phyloP scores from a whole-genome alignment of 2,113 vertebrate genomes.

The Chaenocephalus aceratus region DNA sequence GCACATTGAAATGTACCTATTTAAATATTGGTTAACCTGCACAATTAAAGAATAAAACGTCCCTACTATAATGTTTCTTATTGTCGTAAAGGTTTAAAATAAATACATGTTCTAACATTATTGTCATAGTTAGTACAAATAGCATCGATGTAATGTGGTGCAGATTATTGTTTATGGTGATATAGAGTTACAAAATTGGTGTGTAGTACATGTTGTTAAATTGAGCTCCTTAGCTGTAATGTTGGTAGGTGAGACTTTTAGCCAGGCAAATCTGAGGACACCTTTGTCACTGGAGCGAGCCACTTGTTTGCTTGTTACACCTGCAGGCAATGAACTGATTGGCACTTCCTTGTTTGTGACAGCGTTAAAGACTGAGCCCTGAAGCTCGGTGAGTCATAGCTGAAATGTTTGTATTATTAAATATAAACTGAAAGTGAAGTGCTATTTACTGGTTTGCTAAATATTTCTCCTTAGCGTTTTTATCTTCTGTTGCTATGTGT shows the following conservation, averaged over 20 bases:
- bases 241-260: not conserved
- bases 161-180: not conserved
- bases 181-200: not conserved
- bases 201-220: not conserved
- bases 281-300: not conserved
- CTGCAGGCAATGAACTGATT: slow-evolving; percentile 22
- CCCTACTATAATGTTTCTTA: not conserved
- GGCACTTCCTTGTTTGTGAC: not conserved
- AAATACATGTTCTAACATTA: not conserved
- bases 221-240: not conserved
- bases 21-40: not conserved
- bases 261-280: not conserved
- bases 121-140: not conserved
- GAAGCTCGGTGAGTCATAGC: not conserved
- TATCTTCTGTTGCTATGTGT: not conserved
- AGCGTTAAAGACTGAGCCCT: not conserved
- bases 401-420: not conserved
- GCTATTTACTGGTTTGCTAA: not conserved
- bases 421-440: too few species aligned
- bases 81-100: not conserved
- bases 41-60: not conserved
- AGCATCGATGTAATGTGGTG: not conserved
- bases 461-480: not conserved
- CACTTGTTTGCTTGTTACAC: not conserved
- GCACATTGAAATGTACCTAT: not conserved